phyloP scores from a whole-genome alignment of 2,113 vertebrate species.

The Caranx ignobilis region DNA sequence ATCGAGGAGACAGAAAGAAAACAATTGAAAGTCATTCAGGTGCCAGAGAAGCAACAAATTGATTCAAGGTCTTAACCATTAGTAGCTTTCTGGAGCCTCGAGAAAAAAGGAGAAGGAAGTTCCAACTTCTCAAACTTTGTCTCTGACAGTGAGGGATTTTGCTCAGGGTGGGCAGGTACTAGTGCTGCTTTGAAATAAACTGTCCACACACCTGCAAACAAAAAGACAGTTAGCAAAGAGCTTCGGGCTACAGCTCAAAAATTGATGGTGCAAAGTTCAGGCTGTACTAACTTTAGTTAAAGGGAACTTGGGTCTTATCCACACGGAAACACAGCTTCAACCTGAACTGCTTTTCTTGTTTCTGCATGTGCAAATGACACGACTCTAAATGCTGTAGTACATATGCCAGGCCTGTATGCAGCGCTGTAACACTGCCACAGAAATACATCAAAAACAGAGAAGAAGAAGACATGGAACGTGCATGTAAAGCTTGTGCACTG shows the following conservation, averaged over 20 bases:
- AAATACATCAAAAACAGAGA: too few species aligned
- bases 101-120: constrained; percentile 23
- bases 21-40: constrained; percentile 8
- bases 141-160: constrained; percentile 35
- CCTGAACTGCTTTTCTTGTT: too few species aligned
- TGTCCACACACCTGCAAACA: not conserved
- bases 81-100: constrained; percentile 18
- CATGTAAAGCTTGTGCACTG: too few species aligned
- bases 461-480: too few species aligned
- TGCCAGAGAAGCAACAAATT: constrained; percentile 26
- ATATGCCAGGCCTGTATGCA: too few species aligned
- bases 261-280: not conserved
- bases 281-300: not conserved
- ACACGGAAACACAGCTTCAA: too few species aligned
- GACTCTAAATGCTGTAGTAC: too few species aligned
- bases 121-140: constrained; percentile 11
- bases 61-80: constrained; percentile 28
- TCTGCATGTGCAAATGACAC: too few species aligned
- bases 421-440: too few species aligned
- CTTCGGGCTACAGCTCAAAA: not conserved
- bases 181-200: constrained; percentile 22
- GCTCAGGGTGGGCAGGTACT: constrained; percentile 15
- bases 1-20: constrained; percentile 18
- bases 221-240: constrained; percentile 34
- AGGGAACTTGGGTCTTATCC: not conserved